phyloP scores from a whole-genome alignment of 2,113 vertebrate genomes.

The Neodon shergylaensis region DNA sequence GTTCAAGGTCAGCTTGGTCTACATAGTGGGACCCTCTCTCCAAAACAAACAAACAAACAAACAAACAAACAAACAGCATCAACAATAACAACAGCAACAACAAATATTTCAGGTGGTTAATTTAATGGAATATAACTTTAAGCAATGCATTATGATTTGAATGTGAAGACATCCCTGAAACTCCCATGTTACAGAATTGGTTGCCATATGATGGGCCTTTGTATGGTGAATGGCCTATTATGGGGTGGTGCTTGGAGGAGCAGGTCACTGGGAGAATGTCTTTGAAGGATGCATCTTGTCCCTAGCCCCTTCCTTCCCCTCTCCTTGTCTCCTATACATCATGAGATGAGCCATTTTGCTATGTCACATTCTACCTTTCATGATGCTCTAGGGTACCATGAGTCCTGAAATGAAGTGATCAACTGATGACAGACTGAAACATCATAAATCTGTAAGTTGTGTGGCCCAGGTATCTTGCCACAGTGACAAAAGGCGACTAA shows the following conservation, averaged over 20 bases:
- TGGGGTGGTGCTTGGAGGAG: background rate
- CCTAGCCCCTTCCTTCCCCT: background rate
- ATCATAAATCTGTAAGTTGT: background rate
- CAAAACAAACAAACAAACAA: background rate
- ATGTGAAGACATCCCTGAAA: background rate
- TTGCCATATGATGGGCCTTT: background rate
- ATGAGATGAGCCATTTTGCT: background rate
- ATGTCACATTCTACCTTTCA: background rate
- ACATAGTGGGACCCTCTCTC: background rate
- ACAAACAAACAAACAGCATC: background rate
- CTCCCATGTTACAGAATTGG: background rate
- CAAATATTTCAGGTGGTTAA: background rate
- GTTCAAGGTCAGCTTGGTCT: background rate
- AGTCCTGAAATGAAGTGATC: background rate
- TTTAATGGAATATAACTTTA: conserved; percentile 1
- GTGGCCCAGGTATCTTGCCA: background rate
- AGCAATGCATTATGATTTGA: background rate
- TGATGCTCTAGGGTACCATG: background rate
- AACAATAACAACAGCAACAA: background rate
- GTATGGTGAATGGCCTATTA: background rate
- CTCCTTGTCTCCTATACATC: background rate
- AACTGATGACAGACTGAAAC: background rate
- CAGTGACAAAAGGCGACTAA: background rate
- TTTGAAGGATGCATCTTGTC: background rate
- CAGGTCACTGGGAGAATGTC: background rate